Evolutionary conservation across 1,140 invertebrate species (phyloP), one percentile per base, ranked within the genome.

Genomic region (Zaprionus africanus): DNA sequence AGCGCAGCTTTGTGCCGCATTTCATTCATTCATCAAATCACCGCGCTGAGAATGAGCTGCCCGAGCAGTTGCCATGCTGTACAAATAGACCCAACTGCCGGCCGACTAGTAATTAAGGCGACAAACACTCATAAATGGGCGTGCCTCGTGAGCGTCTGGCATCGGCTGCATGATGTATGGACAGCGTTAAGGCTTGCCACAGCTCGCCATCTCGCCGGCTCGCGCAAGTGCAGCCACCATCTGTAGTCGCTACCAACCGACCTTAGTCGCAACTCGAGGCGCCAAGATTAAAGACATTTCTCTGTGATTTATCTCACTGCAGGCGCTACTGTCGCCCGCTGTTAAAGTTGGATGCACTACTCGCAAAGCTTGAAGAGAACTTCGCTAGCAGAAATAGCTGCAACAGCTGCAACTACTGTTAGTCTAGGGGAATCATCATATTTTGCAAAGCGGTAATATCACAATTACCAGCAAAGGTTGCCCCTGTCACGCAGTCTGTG

Each of bases 221-320:
- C 34, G 19, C 28, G 51, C 53, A 51, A 59, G 64, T 68, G 64
- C 71, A 68, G n/a, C 57, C 71, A 62, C 13, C 65, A 46, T 38
- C 63, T 73, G 67, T 17, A 41, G 38, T n/a, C 41, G 41, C 41
- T 17, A 43, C 41, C 53, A 53, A 46, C 12, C 58, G 46, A 63
- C 34, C 51, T 54, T 34, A 34, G 49, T 41, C 46, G 26, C 60
- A 60, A 43, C 60, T 60, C 51, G 79, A 69, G 72, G 85, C 85
- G 85, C 81, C 85, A 78, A 85, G 85, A 88, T 88, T 81, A 90
- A 88, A 88, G 85, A 85, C 78, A 90, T 88, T 85, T 81, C 81
- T 90, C 75, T 69, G 85, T 85, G 85, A 88, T 88, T 88, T 88
- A 90, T 88, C 69, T 77, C 49, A 65, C 81, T 81, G 69, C 77